Percentiles rank a stretch among this genome's conserved stretches.
These are phyloP conservation scores for Monochamus alternatus DNA, from an alignment of 2,888 invertebrate genomes.

Conservation along the genomic window DNA sequence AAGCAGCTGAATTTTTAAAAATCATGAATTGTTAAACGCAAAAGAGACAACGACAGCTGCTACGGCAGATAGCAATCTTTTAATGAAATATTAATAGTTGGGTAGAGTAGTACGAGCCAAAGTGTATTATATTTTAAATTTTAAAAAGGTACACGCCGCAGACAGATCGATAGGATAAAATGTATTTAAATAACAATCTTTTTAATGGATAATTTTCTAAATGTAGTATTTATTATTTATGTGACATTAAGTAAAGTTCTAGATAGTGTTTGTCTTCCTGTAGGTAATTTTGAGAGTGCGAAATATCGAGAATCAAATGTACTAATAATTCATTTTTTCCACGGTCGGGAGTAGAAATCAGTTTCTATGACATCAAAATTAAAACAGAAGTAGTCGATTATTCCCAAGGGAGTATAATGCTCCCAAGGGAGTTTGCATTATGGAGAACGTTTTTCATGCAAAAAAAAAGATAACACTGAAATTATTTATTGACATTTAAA, in stretches of 20 bases:
- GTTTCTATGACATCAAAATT: too few species aligned
- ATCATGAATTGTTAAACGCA: constrained; percentile 24
- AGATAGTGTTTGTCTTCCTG: too few species aligned
- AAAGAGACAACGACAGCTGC: constrained; percentile 30
- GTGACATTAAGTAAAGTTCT: not conserved
- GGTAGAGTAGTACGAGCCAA: constrained; percentile 12
- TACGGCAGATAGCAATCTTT: constrained; percentile 28
- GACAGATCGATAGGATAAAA: constrained; percentile 15
- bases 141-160: constrained; percentile 22
- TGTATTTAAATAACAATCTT: not conserved
- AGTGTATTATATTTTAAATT: constrained; percentile 32
- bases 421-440: too few species aligned
- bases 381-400: too few species aligned
- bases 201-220: not conserved
- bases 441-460: too few species aligned
- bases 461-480: too few species aligned
- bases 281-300: too few species aligned
- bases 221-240: not conserved
- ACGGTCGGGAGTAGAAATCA: too few species aligned
- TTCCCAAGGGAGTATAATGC: too few species aligned
- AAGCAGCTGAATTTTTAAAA: constrained; percentile 30
- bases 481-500: too few species aligned
- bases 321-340: too few species aligned
- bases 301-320: too few species aligned
- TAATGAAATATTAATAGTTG: constrained; percentile 31